Percentiles rank a stretch among this genome's conserved stretches.
phyloP scores from a whole-genome alignment of 2,113 vertebrate genomes.

The Genyomyrus donnyi region DNA sequence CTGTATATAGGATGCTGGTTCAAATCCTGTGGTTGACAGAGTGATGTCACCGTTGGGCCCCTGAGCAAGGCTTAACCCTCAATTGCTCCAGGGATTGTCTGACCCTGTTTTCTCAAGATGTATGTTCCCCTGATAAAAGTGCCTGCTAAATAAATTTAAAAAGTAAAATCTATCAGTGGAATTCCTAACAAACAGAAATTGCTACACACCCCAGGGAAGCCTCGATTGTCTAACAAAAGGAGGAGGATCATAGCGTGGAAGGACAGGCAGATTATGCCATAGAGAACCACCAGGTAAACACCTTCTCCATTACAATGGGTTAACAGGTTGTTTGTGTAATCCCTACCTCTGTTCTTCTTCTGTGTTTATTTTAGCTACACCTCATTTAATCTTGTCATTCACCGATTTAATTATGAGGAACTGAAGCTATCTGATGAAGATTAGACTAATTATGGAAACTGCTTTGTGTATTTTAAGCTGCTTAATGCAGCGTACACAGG shows the following conservation, averaged over 20 bases:
- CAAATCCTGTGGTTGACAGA: not conserved
- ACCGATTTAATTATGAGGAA: constrained; percentile 8
- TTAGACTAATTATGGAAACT: constrained; percentile 6
- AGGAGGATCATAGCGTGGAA: not conserved
- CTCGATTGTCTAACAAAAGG: not conserved
- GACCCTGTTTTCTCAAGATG: not conserved
- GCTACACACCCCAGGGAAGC: not conserved
- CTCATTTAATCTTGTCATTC: constrained; percentile 14
- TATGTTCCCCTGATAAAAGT: not conserved
- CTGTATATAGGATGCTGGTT: not conserved
- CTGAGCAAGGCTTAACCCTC: not conserved
- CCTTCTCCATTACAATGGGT: not conserved
- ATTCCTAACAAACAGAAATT: not conserved
- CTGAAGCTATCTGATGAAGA: not conserved
- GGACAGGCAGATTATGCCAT: not conserved
- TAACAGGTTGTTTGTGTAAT: not conserved
- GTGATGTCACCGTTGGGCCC: not conserved
- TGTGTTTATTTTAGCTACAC: constrained; percentile 8
- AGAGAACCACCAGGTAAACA: not conserved
- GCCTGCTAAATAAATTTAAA: not conserved
- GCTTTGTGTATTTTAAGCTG: not conserved
- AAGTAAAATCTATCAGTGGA: not conserved
- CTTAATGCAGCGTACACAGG: not conserved
- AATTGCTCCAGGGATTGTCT: not conserved
- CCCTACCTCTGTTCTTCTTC: not conserved